These are phyloP conservation scores for Tragulus kanchil DNA, from an alignment of 2,113 vertebrate species.

Conservation along the genomic window DNA sequence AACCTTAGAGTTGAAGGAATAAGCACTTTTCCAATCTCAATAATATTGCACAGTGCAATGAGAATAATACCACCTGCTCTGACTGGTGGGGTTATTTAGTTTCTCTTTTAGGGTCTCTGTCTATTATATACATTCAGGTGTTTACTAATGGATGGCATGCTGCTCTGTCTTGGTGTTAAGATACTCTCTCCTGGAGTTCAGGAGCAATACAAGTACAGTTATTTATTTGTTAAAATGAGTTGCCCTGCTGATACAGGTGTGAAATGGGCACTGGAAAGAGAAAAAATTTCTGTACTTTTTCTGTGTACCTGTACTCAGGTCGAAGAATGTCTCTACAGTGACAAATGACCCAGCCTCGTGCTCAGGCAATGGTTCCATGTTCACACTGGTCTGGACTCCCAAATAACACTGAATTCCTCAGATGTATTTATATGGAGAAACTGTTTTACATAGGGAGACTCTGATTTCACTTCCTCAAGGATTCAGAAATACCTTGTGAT, in stretches of 20 bases:
- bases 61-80: neutral
- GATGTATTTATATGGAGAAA: too few species aligned
- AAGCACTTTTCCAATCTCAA: neutral
- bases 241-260: neutral
- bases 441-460: neutral
- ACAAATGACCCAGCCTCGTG: accelerated
- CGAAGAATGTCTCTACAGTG: neutral
- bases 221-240: neutral
- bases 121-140: neutral
- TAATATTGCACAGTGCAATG: neutral
- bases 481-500: neutral
- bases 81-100: neutral
- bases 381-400: neutral
- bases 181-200: neutral
- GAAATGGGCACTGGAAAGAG: neutral
- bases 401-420: neutral
- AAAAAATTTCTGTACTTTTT: neutral
- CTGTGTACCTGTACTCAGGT: neutral
- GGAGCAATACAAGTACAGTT: neutral
- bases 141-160: neutral
- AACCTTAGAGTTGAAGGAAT: neutral
- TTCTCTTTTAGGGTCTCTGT: neutral
- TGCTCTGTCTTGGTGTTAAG: neutral
- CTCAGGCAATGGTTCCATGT: neutral
- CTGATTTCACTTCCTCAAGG: neutral